These are phyloP conservation scores for Malthinus flaveolus DNA, from an alignment of 2,888 invertebrate species.

Conservation along the genomic window DNA sequence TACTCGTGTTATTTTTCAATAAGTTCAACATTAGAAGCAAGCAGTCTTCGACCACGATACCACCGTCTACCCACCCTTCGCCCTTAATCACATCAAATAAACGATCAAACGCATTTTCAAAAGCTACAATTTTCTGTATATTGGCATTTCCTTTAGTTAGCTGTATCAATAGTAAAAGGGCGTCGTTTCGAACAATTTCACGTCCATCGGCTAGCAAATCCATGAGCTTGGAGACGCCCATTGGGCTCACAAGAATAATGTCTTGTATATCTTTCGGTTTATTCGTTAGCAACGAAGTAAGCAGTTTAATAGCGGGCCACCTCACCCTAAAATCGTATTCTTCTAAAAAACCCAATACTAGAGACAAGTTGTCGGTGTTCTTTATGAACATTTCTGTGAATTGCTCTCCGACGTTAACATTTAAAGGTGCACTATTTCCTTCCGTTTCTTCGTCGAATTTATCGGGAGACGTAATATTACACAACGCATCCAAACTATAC, in stretches of 20 bases:
- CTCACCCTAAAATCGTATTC: conserved; percentile 95
- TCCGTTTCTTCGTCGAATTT: conserved; percentile 82
- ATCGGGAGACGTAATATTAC: conserved; percentile 83
- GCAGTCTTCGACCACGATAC: conserved; percentile 98
- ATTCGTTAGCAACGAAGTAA: conserved; percentile 86
- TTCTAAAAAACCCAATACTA: conserved; percentile 83
- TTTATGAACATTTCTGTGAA: conserved; percentile 98
- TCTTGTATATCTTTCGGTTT: conserved; percentile 87
- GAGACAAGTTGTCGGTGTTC: conserved; percentile 78
- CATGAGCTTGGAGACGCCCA: conserved; percentile 97
- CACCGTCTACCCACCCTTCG: conserved; percentile 93
- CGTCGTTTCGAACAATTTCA: conserved; percentile 95
- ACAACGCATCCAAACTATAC: conserved; percentile 89
- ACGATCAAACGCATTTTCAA: conserved; percentile 97
- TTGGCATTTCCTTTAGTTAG: conserved; percentile 94
- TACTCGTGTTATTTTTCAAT: conserved; percentile 92
- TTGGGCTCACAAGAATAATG: conserved; percentile 85
- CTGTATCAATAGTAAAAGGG: conserved; percentile 85
- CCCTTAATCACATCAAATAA: conserved; percentile 85
- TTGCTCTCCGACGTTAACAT: conserved; percentile 81
- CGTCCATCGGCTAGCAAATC: conserved; percentile 91
- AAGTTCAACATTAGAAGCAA: conserved; percentile 90
- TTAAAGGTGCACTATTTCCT: conserved; percentile 50
- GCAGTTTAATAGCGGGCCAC: conserved; percentile 84
- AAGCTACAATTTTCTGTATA: conserved; percentile 98